Percentiles rank a stretch among this genome's conserved stretches.
Evolutionary conservation across 2,888 invertebrate genomes (phyloP).

Genomic region (Cecidostiba fungosa): DNA sequence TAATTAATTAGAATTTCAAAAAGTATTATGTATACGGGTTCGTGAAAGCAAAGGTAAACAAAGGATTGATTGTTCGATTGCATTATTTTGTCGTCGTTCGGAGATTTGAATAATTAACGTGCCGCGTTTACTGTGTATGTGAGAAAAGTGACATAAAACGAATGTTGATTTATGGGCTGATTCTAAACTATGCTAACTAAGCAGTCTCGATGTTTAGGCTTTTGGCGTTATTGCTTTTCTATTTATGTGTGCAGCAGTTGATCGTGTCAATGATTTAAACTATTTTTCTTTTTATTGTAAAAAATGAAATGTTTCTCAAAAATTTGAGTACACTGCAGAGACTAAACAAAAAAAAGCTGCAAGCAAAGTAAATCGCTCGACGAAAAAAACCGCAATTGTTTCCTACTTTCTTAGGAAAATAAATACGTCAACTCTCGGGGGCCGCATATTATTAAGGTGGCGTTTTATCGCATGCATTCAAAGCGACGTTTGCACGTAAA

Average conservation of each 20-base stretch:
- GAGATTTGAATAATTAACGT: slow-evolving; percentile 26
- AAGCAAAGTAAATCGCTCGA: background rate
- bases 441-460: background rate
- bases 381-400: background rate
- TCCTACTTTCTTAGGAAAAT: background rate
- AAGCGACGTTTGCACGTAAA: background rate
- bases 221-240: too few species aligned
- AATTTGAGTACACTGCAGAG: background rate
- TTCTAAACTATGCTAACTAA: slow-evolving; percentile 32
- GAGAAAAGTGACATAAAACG: background rate
- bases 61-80: background rate
- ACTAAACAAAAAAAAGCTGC: background rate
- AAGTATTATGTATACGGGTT: too few species aligned
- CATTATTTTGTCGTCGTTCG: background rate
- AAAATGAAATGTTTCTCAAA: too few species aligned
- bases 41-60: background rate
- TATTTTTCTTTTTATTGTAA: too few species aligned
- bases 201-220: background rate
- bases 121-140: background rate
- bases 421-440: background rate
- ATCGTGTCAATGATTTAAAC: too few species aligned
- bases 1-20: background rate
- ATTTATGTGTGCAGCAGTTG: too few species aligned
- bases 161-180: slow-evolving; percentile 30
- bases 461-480: slow-evolving; percentile 12